Evolutionary conservation across 2,113 vertebrate species (phyloP).

Genomic region (Acanthisitta chloris): DNA sequence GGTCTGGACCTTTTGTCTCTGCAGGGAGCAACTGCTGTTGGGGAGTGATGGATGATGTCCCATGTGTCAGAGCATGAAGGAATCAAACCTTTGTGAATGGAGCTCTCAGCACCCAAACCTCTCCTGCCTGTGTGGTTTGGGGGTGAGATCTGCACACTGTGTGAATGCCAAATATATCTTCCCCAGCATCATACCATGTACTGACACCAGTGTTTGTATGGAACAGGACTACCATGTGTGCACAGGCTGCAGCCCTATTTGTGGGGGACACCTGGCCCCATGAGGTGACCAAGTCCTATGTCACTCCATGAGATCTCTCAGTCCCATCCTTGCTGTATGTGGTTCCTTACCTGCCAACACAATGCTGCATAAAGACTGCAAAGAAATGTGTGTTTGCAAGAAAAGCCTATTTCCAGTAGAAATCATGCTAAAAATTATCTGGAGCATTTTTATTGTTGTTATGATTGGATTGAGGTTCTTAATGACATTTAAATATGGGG

Average conservation of each 20-base stretch:
- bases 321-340: fast-evolving
- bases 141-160: not conserved
- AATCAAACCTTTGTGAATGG: not conserved
- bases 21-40: not conserved
- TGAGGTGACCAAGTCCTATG: fast-evolving
- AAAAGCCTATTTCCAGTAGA: not conserved
- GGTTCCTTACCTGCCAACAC: not conserved
- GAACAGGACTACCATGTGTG: not conserved
- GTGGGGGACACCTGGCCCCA: too few species aligned
- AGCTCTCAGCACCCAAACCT: not conserved
- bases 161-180: too few species aligned
- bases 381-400: not conserved
- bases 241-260: not conserved
- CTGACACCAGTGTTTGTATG: not conserved
- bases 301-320: not conserved
- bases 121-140: not conserved
- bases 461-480: not conserved
- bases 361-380: not conserved
- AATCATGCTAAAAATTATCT: not conserved
- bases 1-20: not conserved
- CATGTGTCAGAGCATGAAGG: not conserved
- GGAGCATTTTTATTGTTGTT: not conserved
- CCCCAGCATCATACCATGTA: not conserved
- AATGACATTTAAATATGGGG: not conserved
- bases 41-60: not conserved